Base-by-base conservation (phyloP, 2,888 invertebrate species). In the Ametastegia equiseti region DNA sequence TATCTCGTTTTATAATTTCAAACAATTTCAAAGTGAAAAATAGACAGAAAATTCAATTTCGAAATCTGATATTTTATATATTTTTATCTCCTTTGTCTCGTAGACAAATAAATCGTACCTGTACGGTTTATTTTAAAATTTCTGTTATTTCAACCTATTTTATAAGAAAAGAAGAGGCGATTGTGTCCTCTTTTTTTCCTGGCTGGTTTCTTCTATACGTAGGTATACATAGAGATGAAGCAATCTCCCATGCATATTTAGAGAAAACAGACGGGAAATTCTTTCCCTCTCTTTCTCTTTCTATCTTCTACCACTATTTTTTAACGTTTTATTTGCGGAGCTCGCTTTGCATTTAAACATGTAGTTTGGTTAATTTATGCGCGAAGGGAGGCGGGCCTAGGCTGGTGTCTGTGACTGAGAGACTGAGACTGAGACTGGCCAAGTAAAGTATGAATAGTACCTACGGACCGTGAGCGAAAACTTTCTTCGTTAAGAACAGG, bases 291-390 rank as follows among this genome's bases (percentile, higher is more conserved):
- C 3, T 27, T 13, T n/a, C 13, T 7, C 15, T 30, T 45, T 6
- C 7, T 19, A 6, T 39, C 7, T 19, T 15, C 45, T 13, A 2
- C 47, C 9, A 27, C 15, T 30, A 13, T 27, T n/a, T 47, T 50
- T 75, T 54, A 50, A 11, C 50, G 75, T 63, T 78, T 78, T 78
- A 78, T 78, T 78, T 60, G 39, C 78, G 60, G 63, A 75, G 27
- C 86, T 81, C 80, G 85, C 84, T 88, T 86, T 86, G 87, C 87
- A 88, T 88, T 86, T 86, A 87, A 87, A 87, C 87, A 84, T 84
- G 86, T 84, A 85, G 83, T 82, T 81, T 79, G 80, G 80, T 65
- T 81, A 81, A 83, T 81, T 83, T 83, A 83, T 83, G 50, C 81
- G 67, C 71, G 65, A 23, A 30, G 57, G 75, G 60, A 19, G 65